These are phyloP conservation scores for Rhinoptilus africanus DNA, from an alignment of 2,113 vertebrate genomes.

Conservation along the genomic window DNA sequence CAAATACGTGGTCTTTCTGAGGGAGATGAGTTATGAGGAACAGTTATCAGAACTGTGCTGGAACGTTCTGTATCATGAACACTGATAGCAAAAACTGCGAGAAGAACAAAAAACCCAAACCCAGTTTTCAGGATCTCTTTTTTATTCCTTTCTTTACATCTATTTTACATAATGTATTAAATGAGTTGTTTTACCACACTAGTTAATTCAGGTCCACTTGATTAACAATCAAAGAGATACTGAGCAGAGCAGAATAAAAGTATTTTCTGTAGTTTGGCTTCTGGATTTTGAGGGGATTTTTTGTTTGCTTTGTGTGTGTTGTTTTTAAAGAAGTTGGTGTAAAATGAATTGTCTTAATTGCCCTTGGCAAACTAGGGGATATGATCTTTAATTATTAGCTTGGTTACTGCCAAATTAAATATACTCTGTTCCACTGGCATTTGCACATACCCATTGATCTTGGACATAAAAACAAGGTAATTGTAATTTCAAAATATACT, in stretches of 20 bases:
- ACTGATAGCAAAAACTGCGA: accelerated
- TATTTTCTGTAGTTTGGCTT: not conserved
- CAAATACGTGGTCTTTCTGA: not conserved
- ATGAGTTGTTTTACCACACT: not conserved
- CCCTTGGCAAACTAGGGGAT: not conserved
- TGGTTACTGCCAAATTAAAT: not conserved
- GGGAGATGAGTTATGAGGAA: not conserved
- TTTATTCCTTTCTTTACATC: not conserved
- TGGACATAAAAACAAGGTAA: not conserved
- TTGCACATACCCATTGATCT: not conserved
- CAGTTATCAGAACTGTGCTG: not conserved
- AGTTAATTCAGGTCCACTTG: not conserved
- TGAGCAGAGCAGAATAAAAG: not conserved
- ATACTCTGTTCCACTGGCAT: not conserved
- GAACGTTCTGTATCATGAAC: not conserved
- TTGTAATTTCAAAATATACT: not conserved
- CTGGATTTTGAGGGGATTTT: not conserved
- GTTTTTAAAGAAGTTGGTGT: not conserved
- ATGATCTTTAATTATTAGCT: not conserved
- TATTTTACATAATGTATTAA: not conserved
- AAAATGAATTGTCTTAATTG: not conserved
- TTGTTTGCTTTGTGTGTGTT: not conserved
- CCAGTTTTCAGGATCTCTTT: not conserved
- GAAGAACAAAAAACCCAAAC: not conserved
- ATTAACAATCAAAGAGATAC: not conserved